Percentiles rank a stretch among this genome's conserved stretches.
phyloP scores from a whole-genome alignment of 2,888 invertebrate genomes.

The Heliconius sara region DNA sequence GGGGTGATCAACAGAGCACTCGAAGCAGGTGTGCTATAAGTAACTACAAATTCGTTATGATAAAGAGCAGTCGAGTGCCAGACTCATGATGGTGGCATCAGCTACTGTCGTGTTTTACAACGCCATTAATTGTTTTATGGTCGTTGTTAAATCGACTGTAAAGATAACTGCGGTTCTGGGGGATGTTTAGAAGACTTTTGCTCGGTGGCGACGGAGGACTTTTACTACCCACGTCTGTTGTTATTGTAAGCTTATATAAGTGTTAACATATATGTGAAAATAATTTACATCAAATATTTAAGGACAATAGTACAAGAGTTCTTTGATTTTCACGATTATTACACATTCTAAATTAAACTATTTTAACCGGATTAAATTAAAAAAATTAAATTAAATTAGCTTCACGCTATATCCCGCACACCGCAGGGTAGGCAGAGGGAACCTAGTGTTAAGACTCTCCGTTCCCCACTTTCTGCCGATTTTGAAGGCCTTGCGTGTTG shows the following conservation, averaged over 20 bases:
- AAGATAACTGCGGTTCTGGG: slow-evolving; percentile 69
- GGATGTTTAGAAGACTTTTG: slow-evolving; percentile 68
- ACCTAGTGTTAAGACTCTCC: no score
- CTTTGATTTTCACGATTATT: no score
- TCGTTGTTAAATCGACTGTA: slow-evolving; percentile 67
- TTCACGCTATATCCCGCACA: no score
- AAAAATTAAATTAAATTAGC: no score
- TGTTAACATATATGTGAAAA: not conserved
- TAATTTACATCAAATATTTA: not conserved
- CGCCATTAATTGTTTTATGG: slow-evolving; percentile 77
- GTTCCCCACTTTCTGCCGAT: no score
- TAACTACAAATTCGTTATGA: slow-evolving; percentile 49
- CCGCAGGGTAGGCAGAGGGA: no score
- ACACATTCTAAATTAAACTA: no score
- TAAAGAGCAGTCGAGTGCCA: slow-evolving; percentile 62
- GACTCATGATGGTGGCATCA: slow-evolving; percentile 56
- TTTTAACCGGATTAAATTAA: no score
- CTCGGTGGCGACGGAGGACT: slow-evolving; percentile 54
- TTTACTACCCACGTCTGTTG: slow-evolving; percentile 49
- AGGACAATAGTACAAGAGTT: not conserved
- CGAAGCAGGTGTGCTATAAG: slow-evolving; percentile 46
- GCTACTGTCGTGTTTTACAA: slow-evolving; percentile 73
- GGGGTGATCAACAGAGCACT: slow-evolving; percentile 49
- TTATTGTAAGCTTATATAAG: slow-evolving; percentile 6
- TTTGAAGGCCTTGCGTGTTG: no score